Evolutionary conservation across 1,140 invertebrate species (phyloP), one percentile per base, ranked within the genome.

Genomic region (Drosophila arizonae): DNA sequence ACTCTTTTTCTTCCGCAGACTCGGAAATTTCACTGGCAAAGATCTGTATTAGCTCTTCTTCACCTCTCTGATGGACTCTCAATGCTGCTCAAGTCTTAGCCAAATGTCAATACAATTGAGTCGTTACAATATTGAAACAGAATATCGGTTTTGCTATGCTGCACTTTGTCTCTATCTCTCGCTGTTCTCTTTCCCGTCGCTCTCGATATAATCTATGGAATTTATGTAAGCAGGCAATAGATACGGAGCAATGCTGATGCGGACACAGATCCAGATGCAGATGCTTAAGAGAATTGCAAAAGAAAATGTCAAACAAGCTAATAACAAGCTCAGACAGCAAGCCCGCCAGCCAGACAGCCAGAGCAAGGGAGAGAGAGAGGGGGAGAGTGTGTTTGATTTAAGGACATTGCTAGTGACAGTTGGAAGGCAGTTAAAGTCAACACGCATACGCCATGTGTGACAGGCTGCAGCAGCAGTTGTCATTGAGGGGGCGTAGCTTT

Each of bases 261-360:
- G 3, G 21, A 24, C 21, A 24, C 21, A 64, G 28, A 28, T 15
- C 9, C 17, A 45, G 51, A 56, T 48, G 56, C 45, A 58, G 33
- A 36, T 64, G 46, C 63, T 67, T 60, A 67, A 50, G 39, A 60
- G 70, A 68, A 68, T 69, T 48, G 56, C 41, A 28, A 51, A 70
- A 57, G 52, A 43, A 58, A 63, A 64, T 74, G 67, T 74, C 67
- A 48, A 71, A 74, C 72, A 74, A 70, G 60, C 72, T 74, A 74
- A 70, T 70, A 74, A 74, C 72, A 74, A 58, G 54, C 15, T 30
- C 41, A n/a, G 36, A 15, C 43, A 48, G 43, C 10, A 10, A 10
- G 26, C 30, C 57, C 21, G 4, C 10, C 13, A 26, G 6, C 10
- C 13, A 33, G 17, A 57, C 8, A 43, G 13, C 41, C 8, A 41